Evolutionary conservation across 2,888 invertebrate species (phyloP), one percentile per base, ranked within the genome.

Genomic region (Euproctis similis): DNA sequence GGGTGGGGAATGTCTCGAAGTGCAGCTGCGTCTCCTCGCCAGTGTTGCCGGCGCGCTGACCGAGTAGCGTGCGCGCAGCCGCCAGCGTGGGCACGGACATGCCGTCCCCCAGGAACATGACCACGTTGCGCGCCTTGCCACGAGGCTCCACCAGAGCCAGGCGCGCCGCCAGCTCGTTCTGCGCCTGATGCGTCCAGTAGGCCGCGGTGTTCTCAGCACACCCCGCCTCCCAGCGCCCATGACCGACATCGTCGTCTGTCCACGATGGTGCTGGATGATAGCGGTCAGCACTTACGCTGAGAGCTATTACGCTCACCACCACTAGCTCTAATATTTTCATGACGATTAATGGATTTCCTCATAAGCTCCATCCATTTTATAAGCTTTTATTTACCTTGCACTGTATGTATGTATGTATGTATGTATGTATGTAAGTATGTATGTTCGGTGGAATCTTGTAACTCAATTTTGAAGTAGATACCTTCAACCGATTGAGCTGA

Each of bases 71-170:
- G 45, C 92, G 81, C 12, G 89, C 86, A 1, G 90, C 91, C 4
- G 89, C 86, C 28, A 90, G 68, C 2, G 92, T 92, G 2, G 90
- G 81, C 25, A 91, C 68, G 9, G 91, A 90, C 91, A 92, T 91
- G 22, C 92, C 92, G 63, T 92, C 92, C 3, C 92, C 92, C 34
- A 93, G 63, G 63, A 92, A 92, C 62, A 92, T 73, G 25, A 92
- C 88, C 5, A 91, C 73, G 66, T 92, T 92, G 26, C 62, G 59
- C 17, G 69, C 74, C 36, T 74, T 46, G 29, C 30, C 12, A 19
- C 16, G 10, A 26, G 31, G 26, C 16, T 34, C 36, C n/a, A 11
- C 24, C 0, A 29, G 37, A 6, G 32, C 33, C 6, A 28, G 24
- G n/a, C 86, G 76, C 26, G 60, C 51, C 4, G 54, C 45, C 19